Conservation (phyloP, 1,140 invertebrate genomes). For the Drosophila micromelanica region DNA sequence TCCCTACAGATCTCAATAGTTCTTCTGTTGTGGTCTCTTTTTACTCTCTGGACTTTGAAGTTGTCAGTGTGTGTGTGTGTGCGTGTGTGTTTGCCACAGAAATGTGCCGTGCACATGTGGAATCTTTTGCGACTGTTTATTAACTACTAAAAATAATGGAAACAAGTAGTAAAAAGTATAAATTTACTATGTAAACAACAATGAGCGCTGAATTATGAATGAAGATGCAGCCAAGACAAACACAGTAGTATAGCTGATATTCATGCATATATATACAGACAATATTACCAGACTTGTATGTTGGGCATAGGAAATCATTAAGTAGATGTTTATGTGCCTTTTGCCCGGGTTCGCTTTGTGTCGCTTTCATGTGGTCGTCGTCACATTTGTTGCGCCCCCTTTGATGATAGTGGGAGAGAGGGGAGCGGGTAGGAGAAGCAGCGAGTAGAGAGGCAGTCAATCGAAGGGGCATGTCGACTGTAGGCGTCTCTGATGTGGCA, state of each 20-base stretch:
- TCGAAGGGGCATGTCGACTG: constrained; percentile 37
- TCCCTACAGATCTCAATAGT: not conserved
- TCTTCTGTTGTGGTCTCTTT: constrained; percentile 36
- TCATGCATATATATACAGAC: constrained; percentile 13
- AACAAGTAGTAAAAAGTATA: constrained; percentile 82
- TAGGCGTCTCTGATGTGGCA: constrained; percentile 69
- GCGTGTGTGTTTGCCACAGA: constrained; percentile 23
- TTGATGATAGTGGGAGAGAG: constrained; percentile 41
- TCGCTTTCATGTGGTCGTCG: constrained; percentile 78
- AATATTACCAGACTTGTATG: constrained; percentile 19
- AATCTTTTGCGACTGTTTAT: constrained; percentile 64
- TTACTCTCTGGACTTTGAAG: constrained; percentile 59
- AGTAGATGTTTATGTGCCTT: constrained; percentile 75
- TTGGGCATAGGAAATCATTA: constrained; percentile 69
- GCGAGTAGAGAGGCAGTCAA: constrained; percentile 7
- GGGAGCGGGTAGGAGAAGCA: not conserved
- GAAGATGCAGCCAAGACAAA: constrained; percentile 33
- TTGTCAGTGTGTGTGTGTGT: constrained; percentile 40
- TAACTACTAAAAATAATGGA: constrained; percentile 82
- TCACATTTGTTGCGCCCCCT: constrained; percentile 61
- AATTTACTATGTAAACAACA: constrained; percentile 80
- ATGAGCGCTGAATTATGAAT: constrained; percentile 71
- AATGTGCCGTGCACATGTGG: constrained; percentile 58
- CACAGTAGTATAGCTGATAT: constrained; percentile 21
- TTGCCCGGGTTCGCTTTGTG: constrained; percentile 29